Evolutionary conservation across 2,113 vertebrate species (phyloP).

Genomic region (Serinus canaria): DNA sequence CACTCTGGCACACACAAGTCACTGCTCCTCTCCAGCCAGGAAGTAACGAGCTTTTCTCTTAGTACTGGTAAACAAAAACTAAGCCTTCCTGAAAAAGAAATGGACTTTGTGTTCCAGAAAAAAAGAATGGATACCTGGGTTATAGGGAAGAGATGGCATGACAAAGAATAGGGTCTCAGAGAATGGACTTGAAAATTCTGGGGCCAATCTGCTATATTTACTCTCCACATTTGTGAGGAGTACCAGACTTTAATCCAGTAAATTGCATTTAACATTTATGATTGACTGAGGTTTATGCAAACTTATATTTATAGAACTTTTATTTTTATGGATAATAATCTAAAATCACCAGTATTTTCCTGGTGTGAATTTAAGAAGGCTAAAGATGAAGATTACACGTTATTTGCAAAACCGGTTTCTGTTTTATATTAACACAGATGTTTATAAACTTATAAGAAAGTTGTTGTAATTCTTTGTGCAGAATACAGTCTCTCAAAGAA

Average conservation of each 20-base stretch:
- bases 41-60: not conserved
- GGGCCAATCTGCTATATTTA: not conserved
- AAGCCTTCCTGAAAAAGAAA: not conserved
- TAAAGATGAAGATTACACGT: not conserved
- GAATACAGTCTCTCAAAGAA: not conserved
- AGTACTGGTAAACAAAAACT: not conserved
- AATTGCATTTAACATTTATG: not conserved
- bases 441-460: not conserved
- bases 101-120: not conserved
- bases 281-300: not conserved
- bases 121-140: not conserved
- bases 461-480: not conserved
- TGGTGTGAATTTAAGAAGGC: not conserved
- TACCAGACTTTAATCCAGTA: not conserved
- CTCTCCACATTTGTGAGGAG: not conserved
- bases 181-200: not conserved
- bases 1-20: no score
- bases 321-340: not conserved
- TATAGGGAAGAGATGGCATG: not conserved
- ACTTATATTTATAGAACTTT: not conserved
- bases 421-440: not conserved
- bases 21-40: not conserved
- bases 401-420: not conserved
- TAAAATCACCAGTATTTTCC: not conserved
- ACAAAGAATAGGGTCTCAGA: not conserved